Conservation (phyloP, 2,113 vertebrate genomes). For the Pithys albifrons region DNA sequence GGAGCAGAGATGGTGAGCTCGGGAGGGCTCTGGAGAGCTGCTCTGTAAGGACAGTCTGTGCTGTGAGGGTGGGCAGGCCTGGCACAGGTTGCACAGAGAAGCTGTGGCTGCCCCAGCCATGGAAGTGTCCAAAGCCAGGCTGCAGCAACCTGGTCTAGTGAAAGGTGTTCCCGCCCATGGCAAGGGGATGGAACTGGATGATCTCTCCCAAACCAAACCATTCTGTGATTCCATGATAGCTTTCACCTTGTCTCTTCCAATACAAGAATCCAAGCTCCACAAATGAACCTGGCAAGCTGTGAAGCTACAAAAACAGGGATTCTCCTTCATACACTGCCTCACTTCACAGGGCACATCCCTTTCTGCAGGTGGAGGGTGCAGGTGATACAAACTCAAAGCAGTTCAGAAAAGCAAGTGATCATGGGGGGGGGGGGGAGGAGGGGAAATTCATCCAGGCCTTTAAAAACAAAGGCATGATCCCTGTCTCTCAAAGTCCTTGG, state of each 20-base stretch:
- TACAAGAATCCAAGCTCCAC: not conserved
- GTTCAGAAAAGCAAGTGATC: not conserved
- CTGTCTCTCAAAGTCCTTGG: not conserved
- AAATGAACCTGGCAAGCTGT: not conserved
- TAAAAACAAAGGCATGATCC: not conserved
- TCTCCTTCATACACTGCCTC: not conserved
- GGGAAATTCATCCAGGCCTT: not conserved
- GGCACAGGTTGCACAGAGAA: not conserved
- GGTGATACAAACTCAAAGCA: not conserved
- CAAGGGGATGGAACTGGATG: not conserved
- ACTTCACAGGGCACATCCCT: not conserved
- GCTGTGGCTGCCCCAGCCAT: not conserved
- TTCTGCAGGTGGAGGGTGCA: not conserved
- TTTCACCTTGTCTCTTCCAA: not conserved
- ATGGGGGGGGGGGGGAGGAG: not conserved
- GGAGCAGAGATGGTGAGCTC: not conserved
- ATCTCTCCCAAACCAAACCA: not conserved
- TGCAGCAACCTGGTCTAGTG: not conserved
- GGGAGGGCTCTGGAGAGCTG: not conserved
- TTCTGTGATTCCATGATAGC: not conserved
- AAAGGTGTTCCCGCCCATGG: not conserved
- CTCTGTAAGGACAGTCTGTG: not conserved
- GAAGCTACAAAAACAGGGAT: not conserved
- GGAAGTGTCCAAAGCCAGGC: accelerated
- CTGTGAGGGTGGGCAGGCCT: accelerated